Base-by-base conservation (phyloP, 2,888 invertebrate genomes). In the Acleris holmiana region DNA sequence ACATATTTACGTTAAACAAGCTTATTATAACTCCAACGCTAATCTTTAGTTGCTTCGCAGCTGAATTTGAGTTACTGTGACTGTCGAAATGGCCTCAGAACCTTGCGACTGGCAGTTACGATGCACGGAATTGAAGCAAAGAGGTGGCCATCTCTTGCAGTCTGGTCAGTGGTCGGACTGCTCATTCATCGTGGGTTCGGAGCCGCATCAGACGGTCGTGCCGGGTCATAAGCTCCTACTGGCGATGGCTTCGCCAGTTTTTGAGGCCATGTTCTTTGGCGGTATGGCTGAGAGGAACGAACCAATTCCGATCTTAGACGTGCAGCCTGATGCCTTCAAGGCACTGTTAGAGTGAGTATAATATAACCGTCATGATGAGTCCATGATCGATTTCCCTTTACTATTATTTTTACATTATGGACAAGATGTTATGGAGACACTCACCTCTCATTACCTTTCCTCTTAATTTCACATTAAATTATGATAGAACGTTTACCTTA, bases 221-320 rank as follows among this genome's bases (percentile, higher is more conserved):
- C 93, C 95, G 68, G 96, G 96, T 0, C 97, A 97, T 83, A 97
- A 97, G 82, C 85, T 97, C 40, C 94, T 97, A 67, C 86, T 97
- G 61, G 97, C 97, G 0, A 97, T 97, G 96, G 95, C 97, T 0
- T 97, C 97, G 69, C 97, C 97, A 0, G 97, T 97, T 0, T 97
- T 97, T 78, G 97, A 97, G 78, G 96, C 96, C 0, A 97, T 97
- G 97, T 97, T 97, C 78, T 97, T 93, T 77, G 97, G 97, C 0
- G 96, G 96, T 23, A 95, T 97, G 93, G 95, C 97, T 0, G 97
- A 97, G 76, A 95, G 96, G 56, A 94, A 94, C 68, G 95, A 95
- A 71, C 96, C 96, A 0, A 97, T 97, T 73, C 94, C 95, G 0
- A 97, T 97, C 73, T 93, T 96, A 41, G 97, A 97, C 82, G 96